phyloP scores from a whole-genome alignment of 2,113 vertebrate species.

The Sorex fumeus region DNA sequence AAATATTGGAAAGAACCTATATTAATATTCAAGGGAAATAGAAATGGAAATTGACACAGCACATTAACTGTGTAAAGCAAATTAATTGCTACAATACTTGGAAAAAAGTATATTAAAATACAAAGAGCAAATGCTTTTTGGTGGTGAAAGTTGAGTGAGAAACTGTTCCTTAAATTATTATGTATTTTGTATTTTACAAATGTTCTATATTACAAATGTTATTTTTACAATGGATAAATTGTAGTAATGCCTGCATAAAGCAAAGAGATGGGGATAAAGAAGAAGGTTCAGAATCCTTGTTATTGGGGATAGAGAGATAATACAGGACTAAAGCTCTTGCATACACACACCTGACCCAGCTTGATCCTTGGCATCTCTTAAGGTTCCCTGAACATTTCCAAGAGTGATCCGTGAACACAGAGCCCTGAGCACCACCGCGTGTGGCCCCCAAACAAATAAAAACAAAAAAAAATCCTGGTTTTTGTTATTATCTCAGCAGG shows the following conservation, averaged over 20 bases:
- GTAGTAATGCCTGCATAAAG: slow-evolving; percentile 18
- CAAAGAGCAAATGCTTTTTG: not conserved
- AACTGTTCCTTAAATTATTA: not conserved
- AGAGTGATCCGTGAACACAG: too few species aligned
- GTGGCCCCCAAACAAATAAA: too few species aligned
- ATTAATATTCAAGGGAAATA: not conserved
- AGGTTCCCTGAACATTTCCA: too few species aligned
- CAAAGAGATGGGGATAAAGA: not conserved
- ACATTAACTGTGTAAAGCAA: slow-evolving; percentile 31
- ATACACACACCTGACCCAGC: too few species aligned
- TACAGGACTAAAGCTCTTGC: too few species aligned
- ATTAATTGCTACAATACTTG: not conserved
- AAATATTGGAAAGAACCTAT: not conserved
- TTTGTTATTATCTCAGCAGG: not conserved
- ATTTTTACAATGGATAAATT: slow-evolving; percentile 24
- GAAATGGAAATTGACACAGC: not conserved
- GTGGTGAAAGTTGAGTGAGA: not conserved
- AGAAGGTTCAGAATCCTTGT: not conserved
- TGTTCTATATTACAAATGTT: not conserved
- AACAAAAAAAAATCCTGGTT: not conserved
- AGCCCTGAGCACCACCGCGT: too few species aligned
- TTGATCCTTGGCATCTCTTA: too few species aligned
- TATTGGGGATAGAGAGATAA: too few species aligned
- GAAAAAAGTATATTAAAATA: not conserved
- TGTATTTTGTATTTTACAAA: not conserved